These are phyloP conservation scores for Cerceris rybyensis DNA, from an alignment of 2,888 invertebrate species.

Conservation along the genomic window DNA sequence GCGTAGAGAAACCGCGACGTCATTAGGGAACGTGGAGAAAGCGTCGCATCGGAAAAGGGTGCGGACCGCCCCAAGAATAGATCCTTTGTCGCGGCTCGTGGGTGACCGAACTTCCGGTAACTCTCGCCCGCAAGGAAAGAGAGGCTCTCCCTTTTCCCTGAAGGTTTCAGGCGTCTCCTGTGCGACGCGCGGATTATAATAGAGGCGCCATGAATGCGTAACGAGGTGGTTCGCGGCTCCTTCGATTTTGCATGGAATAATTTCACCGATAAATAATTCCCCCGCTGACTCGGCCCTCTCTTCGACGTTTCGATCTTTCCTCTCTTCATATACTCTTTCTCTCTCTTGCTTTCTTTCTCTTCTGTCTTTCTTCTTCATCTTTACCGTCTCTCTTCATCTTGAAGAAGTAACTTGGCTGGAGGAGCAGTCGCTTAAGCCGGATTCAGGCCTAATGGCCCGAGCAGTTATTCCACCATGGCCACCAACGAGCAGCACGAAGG, in stretches of 20 bases:
- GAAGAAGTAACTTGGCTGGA: constrained; percentile 13
- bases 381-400: neutral
- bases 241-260: constrained; percentile 71
- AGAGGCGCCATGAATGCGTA: constrained; percentile 72
- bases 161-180: neutral
- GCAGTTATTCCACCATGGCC: constrained; percentile 63
- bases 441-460: constrained; percentile 75
- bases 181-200: constrained; percentile 60
- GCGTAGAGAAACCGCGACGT: neutral
- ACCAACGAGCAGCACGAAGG: constrained; percentile 32
- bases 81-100: constrained; percentile 45
- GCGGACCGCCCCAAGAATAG: constrained; percentile 37
- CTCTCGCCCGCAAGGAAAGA: constrained; percentile 1
- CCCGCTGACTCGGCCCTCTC: neutral
- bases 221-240: constrained; percentile 62
- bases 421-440: constrained; percentile 68
- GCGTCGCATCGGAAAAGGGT: constrained; percentile 8
- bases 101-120: constrained; percentile 54
- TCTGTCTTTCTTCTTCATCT: too few relatives aligned
- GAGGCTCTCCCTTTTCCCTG: constrained; percentile 1
- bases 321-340: too few relatives aligned
- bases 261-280: constrained; percentile 42
- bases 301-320: too few relatives aligned
- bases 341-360: too few relatives aligned
- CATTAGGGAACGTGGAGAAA: neutral